Percentiles rank a stretch among this genome's conserved stretches.
phyloP scores from a whole-genome alignment of 1,140 invertebrate genomes.

The Streblospio benedicti region DNA sequence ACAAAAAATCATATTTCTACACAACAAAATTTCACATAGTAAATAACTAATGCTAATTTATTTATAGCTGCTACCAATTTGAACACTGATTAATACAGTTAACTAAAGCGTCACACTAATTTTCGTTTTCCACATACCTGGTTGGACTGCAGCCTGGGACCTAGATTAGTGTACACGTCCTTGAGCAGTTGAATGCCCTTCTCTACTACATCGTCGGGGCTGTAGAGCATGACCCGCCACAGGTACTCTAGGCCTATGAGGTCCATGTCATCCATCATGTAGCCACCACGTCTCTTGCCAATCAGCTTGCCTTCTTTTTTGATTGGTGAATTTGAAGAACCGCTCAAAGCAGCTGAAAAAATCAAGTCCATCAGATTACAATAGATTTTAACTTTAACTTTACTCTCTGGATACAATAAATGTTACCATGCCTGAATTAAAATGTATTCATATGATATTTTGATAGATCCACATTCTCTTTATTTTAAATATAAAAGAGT shows the following conservation, averaged over 20 bases:
- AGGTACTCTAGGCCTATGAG: constrained; percentile 92
- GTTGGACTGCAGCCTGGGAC: constrained; percentile 67
- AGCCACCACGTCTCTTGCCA: constrained; percentile 69
- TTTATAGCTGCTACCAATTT: too few relatives aligned
- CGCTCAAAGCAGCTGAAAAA: constrained; percentile 68
- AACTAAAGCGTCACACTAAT: too few relatives aligned
- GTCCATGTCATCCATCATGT: constrained; percentile 61
- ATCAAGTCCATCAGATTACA: too few relatives aligned
- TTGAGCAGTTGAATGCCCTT: constrained; percentile 83
- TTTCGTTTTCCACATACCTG: constrained; percentile 39
- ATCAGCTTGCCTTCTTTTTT: constrained; percentile 88
- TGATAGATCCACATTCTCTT: too few relatives aligned
- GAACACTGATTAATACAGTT: too few relatives aligned
- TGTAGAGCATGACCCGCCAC: constrained; percentile 84
- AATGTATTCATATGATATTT: too few relatives aligned
- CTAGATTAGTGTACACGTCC: constrained; percentile 87
- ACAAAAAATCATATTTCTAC: too few relatives aligned
- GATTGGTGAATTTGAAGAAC: constrained; percentile 95
- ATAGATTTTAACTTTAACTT: neutral
- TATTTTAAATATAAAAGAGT: too few relatives aligned
- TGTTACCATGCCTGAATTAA: too few relatives aligned
- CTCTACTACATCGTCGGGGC: constrained; percentile 81
- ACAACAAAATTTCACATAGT: too few relatives aligned
- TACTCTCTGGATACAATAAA: neutral
- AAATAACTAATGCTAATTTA: too few relatives aligned